These are phyloP conservation scores for Thalpophila matura DNA, from an alignment of 2,888 invertebrate genomes.

Conservation along the genomic window DNA sequence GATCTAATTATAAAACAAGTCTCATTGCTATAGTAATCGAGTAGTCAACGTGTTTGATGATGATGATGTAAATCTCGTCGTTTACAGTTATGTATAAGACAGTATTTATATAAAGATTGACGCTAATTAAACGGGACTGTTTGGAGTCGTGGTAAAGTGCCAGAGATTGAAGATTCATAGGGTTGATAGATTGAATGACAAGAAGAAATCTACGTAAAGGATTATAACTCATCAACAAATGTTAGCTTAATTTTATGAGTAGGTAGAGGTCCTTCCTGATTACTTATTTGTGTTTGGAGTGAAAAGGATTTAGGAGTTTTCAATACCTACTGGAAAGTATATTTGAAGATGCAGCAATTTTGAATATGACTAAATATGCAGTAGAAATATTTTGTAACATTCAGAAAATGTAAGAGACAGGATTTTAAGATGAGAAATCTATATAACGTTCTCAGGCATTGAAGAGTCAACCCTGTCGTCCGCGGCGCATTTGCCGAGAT, in stretches of 20 bases:
- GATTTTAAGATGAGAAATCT: background rate
- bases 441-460: background rate
- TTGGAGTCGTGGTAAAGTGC: slow-evolving; percentile 72
- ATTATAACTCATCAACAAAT: too few relatives aligned
- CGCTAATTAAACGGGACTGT: slow-evolving; percentile 71
- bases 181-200: slow-evolving; percentile 15
- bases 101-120: slow-evolving; percentile 62
- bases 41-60: slow-evolving; percentile 4
- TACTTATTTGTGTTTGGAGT: too few relatives aligned
- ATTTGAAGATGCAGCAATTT: background rate
- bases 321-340: background rate
- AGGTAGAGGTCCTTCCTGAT: too few relatives aligned
- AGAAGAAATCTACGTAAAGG: background rate
- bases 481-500: slow-evolving; percentile 45
- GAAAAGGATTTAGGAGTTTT: too few relatives aligned
- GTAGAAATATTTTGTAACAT: background rate
- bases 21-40: background rate
- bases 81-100: slow-evolving; percentile 60
- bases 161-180: slow-evolving; percentile 71
- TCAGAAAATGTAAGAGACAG: background rate
- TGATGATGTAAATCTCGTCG: slow-evolving; percentile 13
- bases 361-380: background rate
- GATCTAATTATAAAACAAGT: too few relatives aligned
- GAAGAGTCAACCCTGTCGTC: slow-evolving; percentile 44
- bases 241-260: too few relatives aligned